Conservation (phyloP, 1,140 invertebrate genomes). For the Trichonephila clavipes region DNA sequence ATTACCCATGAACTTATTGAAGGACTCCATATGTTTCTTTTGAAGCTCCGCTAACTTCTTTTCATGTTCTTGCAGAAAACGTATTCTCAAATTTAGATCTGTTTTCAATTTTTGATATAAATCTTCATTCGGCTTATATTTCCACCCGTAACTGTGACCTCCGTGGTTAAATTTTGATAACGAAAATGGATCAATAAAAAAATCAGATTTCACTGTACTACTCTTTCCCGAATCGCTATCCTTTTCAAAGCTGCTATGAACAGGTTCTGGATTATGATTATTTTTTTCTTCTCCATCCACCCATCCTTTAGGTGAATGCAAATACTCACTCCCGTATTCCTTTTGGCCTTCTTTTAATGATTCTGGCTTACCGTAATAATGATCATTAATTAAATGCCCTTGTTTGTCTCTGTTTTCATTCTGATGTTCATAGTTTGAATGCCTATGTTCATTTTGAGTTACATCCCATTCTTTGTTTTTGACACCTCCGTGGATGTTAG, state of each 20-base stretch:
- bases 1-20: not conserved
- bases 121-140: not conserved
- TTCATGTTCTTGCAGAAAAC: constrained; percentile 14
- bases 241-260: not conserved
- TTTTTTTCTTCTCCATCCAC: not conserved
- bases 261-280: not conserved
- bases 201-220: not conserved
- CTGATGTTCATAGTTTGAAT: not conserved
- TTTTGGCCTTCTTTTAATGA: not conserved
- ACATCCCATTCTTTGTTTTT: not conserved
- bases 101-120: not conserved
- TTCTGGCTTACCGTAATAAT: not conserved
- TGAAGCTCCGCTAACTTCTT: constrained; percentile 4
- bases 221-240: not conserved
- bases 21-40: constrained; percentile 20
- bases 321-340: not conserved
- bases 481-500: not conserved
- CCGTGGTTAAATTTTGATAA: not conserved
- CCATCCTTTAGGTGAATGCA: not conserved
- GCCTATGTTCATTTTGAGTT: not conserved
- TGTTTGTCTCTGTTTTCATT: not conserved
- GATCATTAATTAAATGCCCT: not conserved
- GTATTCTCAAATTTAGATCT: not conserved
- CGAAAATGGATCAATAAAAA: not conserved
- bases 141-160: not conserved